Percentiles rank a stretch among this genome's conserved stretches.
phyloP scores from a whole-genome alignment of 1,140 invertebrate species.

The Holcopasites calliopsidis region DNA sequence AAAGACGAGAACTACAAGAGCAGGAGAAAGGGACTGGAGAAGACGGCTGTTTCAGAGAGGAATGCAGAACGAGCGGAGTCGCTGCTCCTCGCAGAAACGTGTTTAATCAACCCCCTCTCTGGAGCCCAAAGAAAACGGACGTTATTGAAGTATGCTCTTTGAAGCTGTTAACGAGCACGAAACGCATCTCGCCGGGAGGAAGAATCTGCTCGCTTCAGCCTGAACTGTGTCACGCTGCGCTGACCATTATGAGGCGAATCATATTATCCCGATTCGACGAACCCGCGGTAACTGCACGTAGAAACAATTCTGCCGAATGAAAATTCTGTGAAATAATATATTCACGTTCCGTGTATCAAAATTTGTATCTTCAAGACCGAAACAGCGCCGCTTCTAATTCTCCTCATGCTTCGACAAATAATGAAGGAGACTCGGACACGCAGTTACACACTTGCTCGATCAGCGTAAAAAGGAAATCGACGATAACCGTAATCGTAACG shows the following conservation, averaged over 20 bases:
- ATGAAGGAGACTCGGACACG: too few relatives aligned
- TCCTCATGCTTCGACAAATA: too few relatives aligned
- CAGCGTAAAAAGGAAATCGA: too few relatives aligned
- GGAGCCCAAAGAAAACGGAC: not conserved
- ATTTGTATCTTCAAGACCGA: too few relatives aligned
- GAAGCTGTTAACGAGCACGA: constrained; percentile 11
- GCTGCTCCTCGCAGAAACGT: not conserved
- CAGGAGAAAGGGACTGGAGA: not conserved
- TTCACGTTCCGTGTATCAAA: too few relatives aligned
- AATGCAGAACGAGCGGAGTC: not conserved
- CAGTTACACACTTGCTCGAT: too few relatives aligned
- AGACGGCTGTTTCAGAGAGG: not conserved
- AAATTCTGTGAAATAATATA: too few relatives aligned
- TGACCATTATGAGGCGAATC: not conserved
- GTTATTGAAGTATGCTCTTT: constrained; percentile 2
- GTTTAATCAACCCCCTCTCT: constrained; percentile 23
- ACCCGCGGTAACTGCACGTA: too few relatives aligned
- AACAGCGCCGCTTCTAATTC: too few relatives aligned
- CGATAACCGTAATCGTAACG: not conserved
- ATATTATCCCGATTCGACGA: too few relatives aligned
- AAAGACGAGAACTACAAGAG: not conserved
- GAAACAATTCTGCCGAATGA: not conserved
- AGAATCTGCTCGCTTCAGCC: not conserved
- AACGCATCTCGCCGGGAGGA: not conserved
- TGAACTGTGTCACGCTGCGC: not conserved